Evolutionary conservation across 2,888 invertebrate genomes (phyloP).

Genomic region (Orchesella flavescens): DNA sequence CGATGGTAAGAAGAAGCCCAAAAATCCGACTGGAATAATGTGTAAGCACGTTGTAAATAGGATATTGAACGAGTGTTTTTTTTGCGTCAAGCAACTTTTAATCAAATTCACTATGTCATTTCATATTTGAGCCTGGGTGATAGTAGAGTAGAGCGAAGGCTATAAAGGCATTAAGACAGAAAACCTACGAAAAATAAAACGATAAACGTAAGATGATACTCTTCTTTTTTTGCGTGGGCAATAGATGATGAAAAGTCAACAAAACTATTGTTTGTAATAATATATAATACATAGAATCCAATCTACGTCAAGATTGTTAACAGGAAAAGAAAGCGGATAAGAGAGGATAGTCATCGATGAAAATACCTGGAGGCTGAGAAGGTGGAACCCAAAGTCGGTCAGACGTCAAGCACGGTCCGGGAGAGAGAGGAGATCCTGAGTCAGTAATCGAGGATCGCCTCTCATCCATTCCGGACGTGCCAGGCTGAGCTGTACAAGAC

Average conservation of each 20-base stretch:
- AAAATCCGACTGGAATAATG: conserved; percentile 39
- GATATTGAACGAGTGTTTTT: neutral
- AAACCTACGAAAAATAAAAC: conserved; percentile 10
- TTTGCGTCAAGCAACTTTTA: no score
- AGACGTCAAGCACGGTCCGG: conserved; percentile 68
- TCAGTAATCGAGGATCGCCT: conserved; percentile 67
- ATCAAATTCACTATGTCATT: no score
- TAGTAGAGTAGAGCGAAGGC: neutral
- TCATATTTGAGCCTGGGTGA: neutral
- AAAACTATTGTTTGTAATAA: neutral
- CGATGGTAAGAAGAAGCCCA: neutral
- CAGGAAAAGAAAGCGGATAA: neutral
- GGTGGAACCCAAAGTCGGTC: conserved; percentile 70
- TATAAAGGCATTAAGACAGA: conserved; percentile 43
- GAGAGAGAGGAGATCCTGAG: conserved; percentile 68
- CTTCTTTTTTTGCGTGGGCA: neutral
- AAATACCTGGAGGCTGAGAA: conserved; percentile 68
- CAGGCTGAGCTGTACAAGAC: conserved; percentile 66
- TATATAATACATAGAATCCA: no score
- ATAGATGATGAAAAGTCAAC: neutral
- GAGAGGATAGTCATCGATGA: neutral
- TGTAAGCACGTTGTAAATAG: neutral
- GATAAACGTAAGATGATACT: neutral
- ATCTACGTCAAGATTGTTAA: neutral
- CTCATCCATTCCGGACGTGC: conserved; percentile 60